Percentiles rank a stretch among this genome's conserved stretches.
Evolutionary conservation across 2,113 vertebrate genomes (phyloP).

Genomic region (Dasyornis broadbenti): DNA sequence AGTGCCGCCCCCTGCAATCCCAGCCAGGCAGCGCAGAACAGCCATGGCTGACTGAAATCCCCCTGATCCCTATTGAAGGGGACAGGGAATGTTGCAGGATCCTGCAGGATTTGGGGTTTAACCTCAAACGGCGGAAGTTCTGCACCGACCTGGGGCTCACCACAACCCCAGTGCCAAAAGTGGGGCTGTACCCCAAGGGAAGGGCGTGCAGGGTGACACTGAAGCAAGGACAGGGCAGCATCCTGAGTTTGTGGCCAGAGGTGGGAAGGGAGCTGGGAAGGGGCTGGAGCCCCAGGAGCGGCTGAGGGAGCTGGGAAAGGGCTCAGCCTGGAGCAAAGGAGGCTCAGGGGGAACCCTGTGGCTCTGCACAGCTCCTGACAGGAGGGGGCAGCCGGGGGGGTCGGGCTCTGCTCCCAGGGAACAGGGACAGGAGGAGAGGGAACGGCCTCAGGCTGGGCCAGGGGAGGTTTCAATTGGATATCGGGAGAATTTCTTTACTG

Average conservation of each 20-base stretch:
- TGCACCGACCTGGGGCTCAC: background rate
- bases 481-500: background rate
- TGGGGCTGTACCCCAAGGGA: fast-evolving
- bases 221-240: background rate
- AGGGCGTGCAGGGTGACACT: background rate
- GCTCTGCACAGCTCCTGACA: background rate
- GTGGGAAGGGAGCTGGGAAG: background rate
- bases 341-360: background rate
- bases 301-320: background rate
- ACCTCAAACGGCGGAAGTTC: background rate
- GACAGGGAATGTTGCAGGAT: fast-evolving
- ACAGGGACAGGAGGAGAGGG: background rate
- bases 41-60: background rate
- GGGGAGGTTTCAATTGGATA: background rate
- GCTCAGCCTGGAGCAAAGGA: background rate
- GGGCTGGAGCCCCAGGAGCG: background rate
- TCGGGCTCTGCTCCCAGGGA: background rate
- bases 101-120: background rate
- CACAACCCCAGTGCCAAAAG: background rate
- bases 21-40: background rate
- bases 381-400: fast-evolving
- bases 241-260: background rate
- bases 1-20: background rate
- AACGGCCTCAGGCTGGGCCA: background rate
- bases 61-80: background rate